Evolutionary conservation across 2,888 invertebrate species (phyloP), one percentile per base, ranked within the genome.

Genomic region (Ferdinandea cuprea): DNA sequence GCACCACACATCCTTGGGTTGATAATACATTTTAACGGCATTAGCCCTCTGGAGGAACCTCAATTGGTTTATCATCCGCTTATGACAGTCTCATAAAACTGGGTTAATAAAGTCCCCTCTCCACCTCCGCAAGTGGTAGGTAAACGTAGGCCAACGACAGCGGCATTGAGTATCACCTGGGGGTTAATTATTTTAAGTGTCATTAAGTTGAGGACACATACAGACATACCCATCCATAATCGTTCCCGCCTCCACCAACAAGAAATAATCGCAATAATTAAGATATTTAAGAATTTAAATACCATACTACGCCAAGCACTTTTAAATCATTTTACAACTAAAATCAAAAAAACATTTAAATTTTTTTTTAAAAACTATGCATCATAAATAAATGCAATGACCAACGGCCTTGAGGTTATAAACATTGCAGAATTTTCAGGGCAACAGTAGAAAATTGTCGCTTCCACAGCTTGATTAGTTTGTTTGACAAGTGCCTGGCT

Each of bases 121-220:
- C 66, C 40, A n/a, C 17, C 50, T 19, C 40, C 19, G 19, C 32
- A 37, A 25, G 40, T 15, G 13, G 13, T 13, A 40, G 13, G 40
- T 40, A 40, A 13, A 40, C 2, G 15, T 15, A 13, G 63, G 8
- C 42, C n/a, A 40, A 44, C 21, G 44, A 37, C 15, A 30, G 35
- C 5, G 21, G 21, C 32, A 30, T 40, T 28, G 35, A 50, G 25
- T 35, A 32, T 68, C 48, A 61, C 21, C 81, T 59, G 58, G 76
- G 81, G 76, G 76, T 69, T 81, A 81, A 81, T 81, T 76, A 76
- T 71, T 76, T 71, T 65, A 59, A 76, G 81, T 81, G 81, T 54
- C 76, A 65, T 81, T 59, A 52, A 71, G 42, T 69, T 69, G 32
- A 54, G 44, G 66, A 54, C 44, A 58, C 54, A 66, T 8, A 8